A percentile compares a stretch with the other conserved stretches of the same genome.
Evolutionary conservation across 30 jellyfish, hydroid and myxozoan species (phyloP).

Genomic region (Catostylus mosaicus): DNA sequence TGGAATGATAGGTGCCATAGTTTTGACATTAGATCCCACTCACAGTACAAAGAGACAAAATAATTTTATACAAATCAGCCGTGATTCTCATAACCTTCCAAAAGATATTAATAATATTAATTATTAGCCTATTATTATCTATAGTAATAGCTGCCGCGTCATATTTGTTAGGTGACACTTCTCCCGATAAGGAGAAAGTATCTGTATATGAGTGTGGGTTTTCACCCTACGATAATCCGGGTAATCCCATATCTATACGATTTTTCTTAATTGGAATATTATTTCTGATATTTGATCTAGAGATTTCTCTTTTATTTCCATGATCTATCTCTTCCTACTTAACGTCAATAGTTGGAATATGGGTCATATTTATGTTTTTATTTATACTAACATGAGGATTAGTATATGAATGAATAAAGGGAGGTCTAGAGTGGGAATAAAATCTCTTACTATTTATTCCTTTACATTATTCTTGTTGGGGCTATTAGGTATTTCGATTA

Average conservation of each 20-base stretch:
- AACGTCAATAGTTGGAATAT: background rate
- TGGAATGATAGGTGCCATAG: constrained; percentile 47
- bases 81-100: constrained; percentile 4
- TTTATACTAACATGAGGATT: constrained; percentile 24
- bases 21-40: constrained; percentile 1
- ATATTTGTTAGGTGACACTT: background rate
- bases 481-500: constrained; percentile 27
- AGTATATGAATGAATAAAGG: constrained; percentile 53
- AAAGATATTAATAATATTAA: background rate
- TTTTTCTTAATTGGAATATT: constrained; percentile 45
- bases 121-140: constrained; percentile 5
- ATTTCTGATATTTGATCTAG: constrained; percentile 55
- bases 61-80: constrained; percentile 3
- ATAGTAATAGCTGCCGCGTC: constrained; percentile 7
- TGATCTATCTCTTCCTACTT: constrained; percentile 20
- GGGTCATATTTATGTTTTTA: background rate
- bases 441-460: background rate
- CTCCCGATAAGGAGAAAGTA: constrained; percentile 52
- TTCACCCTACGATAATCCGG: constrained; percentile 54
- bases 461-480: constrained; percentile 23
- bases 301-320: constrained; percentile 44
- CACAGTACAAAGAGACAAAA: constrained; percentile 18
- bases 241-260: constrained; percentile 47
- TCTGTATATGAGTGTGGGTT: constrained; percentile 68
- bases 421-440: constrained; percentile 70